Evolutionary conservation across 2,797 vertebrate genomes (phyloP), one percentile per base, ranked within the genome.

Genomic region (Manis javanica): DNA sequence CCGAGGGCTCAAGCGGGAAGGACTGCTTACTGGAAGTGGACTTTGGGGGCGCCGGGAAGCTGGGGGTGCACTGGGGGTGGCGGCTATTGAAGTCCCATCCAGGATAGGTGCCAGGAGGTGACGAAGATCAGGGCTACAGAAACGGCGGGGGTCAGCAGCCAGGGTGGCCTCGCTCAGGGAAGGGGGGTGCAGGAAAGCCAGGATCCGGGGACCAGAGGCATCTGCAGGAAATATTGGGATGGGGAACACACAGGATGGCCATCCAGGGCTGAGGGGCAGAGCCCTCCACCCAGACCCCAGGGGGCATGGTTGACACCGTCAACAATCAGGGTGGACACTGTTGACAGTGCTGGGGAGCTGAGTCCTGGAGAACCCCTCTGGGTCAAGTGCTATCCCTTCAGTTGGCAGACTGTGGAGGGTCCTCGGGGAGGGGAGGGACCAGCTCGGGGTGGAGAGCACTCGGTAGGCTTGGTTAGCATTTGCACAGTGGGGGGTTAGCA

Each of bases 91-190:
- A 79, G 83, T 85, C 39, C 96, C 96, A 92, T 99, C 98, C 42
- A 99, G 99, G 97, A 99, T 99, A 87, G 99, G 99, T 0, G 98
- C 98, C 59, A 99, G 99, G 55, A 99, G 99, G 49, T 98, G 98
- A 29, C 98, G 98, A 29, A 99, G 99, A 81, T 99, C 98, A 0
- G 99, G 99, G 16, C 98, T 98, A 95, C 99, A 99, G 93, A 99
- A 98, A 4, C 99, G 98, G 81, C 99, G 98, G n/a, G 99, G 99
- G 87, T 98, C 98, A 10, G 98, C 92, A 2, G 98, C 96, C 92
- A 98, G 86, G 29, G 91, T 37, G 1, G 96, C 97, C 39, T 98
- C 98, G 0, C 96, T 98, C 96, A 98, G 97, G 77, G 98, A 42
- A 8, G 98, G 96, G 0, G 98, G 98, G 90, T 93, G 98, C 97